Evolutionary conservation across 2,888 invertebrate species (phyloP), one percentile per base, ranked within the genome.

Genomic region (Axea sp.): DNA sequence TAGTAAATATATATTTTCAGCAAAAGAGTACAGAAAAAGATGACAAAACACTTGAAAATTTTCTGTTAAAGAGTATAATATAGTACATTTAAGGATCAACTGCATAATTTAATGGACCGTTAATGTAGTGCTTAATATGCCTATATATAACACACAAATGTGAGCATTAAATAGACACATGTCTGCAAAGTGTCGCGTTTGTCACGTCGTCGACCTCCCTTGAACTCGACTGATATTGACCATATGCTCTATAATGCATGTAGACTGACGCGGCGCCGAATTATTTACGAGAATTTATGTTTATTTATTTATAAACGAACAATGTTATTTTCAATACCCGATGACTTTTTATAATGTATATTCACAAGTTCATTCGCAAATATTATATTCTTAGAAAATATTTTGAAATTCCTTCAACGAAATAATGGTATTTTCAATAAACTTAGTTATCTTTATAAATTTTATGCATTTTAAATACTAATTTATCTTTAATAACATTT

Each of bases 201-300:
- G 72, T 43, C 41, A 57, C 72, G 65, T 49, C 71, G 55, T 51
- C 68, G 73, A 74, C 77, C 75, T 77, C 64, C 62, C 75, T 73
- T 76, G 78, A 79, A 79, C 77, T 59, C 73, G 28, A 19, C 39
- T 67, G 75, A 76, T 78, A 80, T 80, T 76, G 78, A 80, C 77
- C 69, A 72, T 37, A 33, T 45, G 65, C 72, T 77, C 65, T 72
- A 67, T 73, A 75, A 76, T 76, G 77, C 76, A 60, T 75, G 49
- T 64, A 14, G 33, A 24, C 33, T 69, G 24, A 47, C 62, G 51
- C 41, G 49, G 33, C 67, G 65, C 45, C 53, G 35, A 53, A 57
- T 67, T 49, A 47, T 57, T 33, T 55, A 45, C 8, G 11, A 8
- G n/a, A n/a, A 14, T 17, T 8, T 26, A 24, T 49, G 28, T 43